A percentile compares a stretch with the other conserved stretches of the same genome.
phyloP scores from a whole-genome alignment of 2,113 vertebrate genomes.

The Eidolon helvum region DNA sequence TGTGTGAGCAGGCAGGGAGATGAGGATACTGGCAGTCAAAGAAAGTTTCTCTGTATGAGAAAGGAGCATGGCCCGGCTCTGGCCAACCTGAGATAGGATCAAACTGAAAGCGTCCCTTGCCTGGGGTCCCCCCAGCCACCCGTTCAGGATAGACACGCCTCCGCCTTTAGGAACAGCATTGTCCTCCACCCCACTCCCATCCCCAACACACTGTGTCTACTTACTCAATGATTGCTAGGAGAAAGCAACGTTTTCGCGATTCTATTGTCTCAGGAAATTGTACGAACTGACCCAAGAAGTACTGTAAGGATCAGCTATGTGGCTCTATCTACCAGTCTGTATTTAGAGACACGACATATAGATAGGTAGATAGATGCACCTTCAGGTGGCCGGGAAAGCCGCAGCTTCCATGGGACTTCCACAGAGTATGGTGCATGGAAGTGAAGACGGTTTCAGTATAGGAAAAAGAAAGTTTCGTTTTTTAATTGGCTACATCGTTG shows the following conservation, averaged over 20 bases:
- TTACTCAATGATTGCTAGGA: constrained; percentile 40
- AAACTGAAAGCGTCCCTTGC: background rate
- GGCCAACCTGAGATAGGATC: background rate
- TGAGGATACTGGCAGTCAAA: background rate
- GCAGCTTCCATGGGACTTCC: background rate
- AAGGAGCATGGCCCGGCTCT: background rate
- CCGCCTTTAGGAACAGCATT: background rate
- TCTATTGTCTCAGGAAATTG: constrained; percentile 50
- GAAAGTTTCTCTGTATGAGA: background rate
- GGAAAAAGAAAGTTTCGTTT: constrained; percentile 9
- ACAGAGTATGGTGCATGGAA: background rate
- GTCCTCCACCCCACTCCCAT: background rate
- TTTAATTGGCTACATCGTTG: constrained; percentile 34
- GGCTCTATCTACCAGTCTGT: background rate
- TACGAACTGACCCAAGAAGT: background rate
- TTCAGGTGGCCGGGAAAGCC: background rate
- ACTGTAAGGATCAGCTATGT: background rate
- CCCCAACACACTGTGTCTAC: background rate
- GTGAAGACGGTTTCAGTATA: background rate
- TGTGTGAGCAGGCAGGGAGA: background rate
- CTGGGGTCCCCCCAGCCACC: background rate
- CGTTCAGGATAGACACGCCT: background rate
- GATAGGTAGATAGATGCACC: background rate
- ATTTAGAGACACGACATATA: background rate
- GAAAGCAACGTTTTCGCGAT: constrained; percentile 35